phyloP scores from a whole-genome alignment of 2,113 vertebrate species.

The Vulpes ferrilata region DNA sequence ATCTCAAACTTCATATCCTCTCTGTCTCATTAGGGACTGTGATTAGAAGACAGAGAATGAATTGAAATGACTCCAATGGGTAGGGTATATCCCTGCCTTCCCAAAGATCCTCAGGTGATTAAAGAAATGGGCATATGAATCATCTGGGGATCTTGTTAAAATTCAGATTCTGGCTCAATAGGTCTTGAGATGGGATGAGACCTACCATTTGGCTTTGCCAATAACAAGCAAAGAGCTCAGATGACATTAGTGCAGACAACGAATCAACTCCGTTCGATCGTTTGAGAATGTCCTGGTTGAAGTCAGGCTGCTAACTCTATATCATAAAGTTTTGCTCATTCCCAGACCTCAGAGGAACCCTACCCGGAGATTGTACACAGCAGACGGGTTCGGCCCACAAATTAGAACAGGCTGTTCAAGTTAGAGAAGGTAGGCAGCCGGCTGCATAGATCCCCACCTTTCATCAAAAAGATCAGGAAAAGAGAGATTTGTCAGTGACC shows the following conservation, averaged over 20 bases:
- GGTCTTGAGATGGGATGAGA: neutral
- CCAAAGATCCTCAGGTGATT: neutral
- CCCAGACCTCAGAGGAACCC: neutral
- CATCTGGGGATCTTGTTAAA: neutral
- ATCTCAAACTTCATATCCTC: neutral
- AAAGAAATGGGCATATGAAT: constrained; percentile 13
- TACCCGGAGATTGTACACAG: neutral
- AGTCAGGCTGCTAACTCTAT: neutral
- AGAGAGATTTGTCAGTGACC: neutral
- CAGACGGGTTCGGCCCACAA: neutral
- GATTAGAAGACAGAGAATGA: constrained; percentile 29
- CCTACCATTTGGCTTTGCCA: neutral
- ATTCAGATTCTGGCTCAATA: neutral
- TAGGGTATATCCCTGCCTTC: neutral
- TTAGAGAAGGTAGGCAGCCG: neutral
- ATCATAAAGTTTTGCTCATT: neutral
- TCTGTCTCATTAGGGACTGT: neutral
- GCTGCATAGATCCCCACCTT: neutral
- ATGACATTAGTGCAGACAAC: neutral
- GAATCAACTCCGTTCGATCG: neutral
- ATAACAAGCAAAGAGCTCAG: neutral
- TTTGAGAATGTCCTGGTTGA: neutral
- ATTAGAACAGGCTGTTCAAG: neutral
- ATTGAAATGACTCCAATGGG: neutral
- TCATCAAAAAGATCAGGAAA: neutral